These are phyloP conservation scores for Hyphantria cunea DNA, from an alignment of 1,140 invertebrate genomes.

Conservation along the genomic window DNA sequence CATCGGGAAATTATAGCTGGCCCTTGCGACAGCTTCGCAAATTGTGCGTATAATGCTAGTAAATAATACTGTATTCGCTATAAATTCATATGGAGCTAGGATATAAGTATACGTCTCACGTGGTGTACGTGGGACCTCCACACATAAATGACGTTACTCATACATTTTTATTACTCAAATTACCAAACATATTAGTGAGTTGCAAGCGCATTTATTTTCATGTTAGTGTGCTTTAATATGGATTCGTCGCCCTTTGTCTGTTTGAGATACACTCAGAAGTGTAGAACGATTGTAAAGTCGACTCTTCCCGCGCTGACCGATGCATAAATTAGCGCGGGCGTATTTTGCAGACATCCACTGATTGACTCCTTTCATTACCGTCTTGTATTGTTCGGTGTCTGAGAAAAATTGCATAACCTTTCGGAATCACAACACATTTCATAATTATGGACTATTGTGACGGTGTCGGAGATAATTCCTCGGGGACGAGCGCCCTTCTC, in stretches of 20 bases:
- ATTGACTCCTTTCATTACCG: slow-evolving; percentile 80
- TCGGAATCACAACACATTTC: slow-evolving; percentile 78
- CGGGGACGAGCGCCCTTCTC: slow-evolving; percentile 56
- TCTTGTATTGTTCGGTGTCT: slow-evolving; percentile 66
- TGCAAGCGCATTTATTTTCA: slow-evolving; percentile 1
- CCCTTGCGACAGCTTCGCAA: slow-evolving; percentile 79
- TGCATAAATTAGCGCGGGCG: slow-evolving; percentile 72
- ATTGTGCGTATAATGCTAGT: slow-evolving; percentile 80
- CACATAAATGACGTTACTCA: slow-evolving; percentile 6
- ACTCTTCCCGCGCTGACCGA: slow-evolving; percentile 32
- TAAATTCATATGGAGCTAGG: slow-evolving; percentile 67
- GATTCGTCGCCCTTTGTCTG: slow-evolving; percentile 62
- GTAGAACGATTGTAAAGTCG: slow-evolving; percentile 36
- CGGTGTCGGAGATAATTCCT: slow-evolving; percentile 70
- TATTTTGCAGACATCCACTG: slow-evolving; percentile 72
- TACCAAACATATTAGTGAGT: slow-evolving; percentile 2
- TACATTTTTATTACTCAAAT: slow-evolving; percentile 9
- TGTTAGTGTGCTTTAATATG: not conserved
- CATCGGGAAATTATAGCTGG: slow-evolving; percentile 77
- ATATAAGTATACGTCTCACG: slow-evolving; percentile 55
- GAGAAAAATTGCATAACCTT: slow-evolving; percentile 74
- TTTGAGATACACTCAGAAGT: slow-evolving; percentile 41
- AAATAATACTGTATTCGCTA: slow-evolving; percentile 71
- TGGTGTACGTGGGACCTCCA: slow-evolving; percentile 29
- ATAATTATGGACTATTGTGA: slow-evolving; percentile 81